Base-by-base conservation (phyloP, 2,888 invertebrate genomes). In the Leptarthrus brevirostris region DNA sequence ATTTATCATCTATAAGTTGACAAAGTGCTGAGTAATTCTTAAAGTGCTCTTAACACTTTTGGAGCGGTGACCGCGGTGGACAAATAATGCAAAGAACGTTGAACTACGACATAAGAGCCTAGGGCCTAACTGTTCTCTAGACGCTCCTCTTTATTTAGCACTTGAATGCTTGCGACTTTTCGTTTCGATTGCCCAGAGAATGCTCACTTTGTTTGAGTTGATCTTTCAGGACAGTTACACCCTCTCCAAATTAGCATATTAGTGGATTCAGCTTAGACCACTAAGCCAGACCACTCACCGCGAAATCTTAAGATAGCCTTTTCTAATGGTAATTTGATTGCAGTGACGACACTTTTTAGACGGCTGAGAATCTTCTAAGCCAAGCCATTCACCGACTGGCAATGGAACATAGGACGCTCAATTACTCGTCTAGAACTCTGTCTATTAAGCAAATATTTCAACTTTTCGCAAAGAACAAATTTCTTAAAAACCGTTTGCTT, bases 281-380 rank as follows among this genome's bases (percentile, higher is more conserved):
- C 47, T n/a, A 6, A 40, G 18, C 52, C 18, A 6, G 52, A 18
- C 22, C 18, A 18, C 18, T 18, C 22, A 18, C 4, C 3, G 64
- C 64, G 47, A 24, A 26, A 16, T 66, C 47, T 47, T 47, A 44
- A 47, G n/a, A 66, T 24, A 16, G 14, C n/a, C 64, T 44, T 24
- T 47, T 66, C 64, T 66, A 47, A 66, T 66, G 64, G 22, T 24
- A 47, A 66, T 66, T 66, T 66, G 47, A 66, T 66, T 66, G 26
- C 20, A 16, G 0, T 44, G 64, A 47, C 47, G 64, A 66, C 64
- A 47, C 26, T 64, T 61, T 22, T 66, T 10, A 5, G 18, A 12
- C 18, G 2, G 20, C 8, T 52, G 20, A 18, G 18, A 52, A 22
- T 20, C 16, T 52, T 52, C 18, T 6, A 52, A 3, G 18, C 16